Conservation (phyloP, 2,113 vertebrate genomes). For the Pluvianellus socialis region DNA sequence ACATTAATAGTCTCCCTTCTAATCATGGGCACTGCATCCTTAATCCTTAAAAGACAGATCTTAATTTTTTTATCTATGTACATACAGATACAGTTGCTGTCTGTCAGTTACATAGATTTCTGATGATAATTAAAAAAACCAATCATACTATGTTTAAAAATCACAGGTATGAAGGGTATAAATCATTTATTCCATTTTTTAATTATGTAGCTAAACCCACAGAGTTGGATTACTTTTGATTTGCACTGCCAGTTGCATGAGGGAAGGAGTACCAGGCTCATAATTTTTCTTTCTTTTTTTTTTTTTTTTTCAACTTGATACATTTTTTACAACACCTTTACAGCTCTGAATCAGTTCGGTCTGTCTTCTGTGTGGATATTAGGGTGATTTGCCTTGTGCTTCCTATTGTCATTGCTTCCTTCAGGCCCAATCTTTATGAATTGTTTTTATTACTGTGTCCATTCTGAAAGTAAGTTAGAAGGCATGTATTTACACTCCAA, state of each 20-base stretch:
- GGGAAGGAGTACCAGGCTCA: background rate
- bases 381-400: background rate
- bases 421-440: background rate
- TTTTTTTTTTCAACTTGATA: background rate
- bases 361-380: background rate
- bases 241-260: background rate
- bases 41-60: background rate
- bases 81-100: background rate
- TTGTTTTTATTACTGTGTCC: background rate
- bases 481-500: background rate
- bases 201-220: background rate
- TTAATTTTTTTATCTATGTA: background rate
- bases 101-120: background rate
- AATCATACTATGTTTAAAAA: background rate
- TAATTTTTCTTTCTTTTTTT: fast-evolving
- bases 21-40: background rate
- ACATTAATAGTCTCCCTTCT: background rate
- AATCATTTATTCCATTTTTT: background rate
- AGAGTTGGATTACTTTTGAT: background rate
- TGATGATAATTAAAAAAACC: background rate
- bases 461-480: background rate
- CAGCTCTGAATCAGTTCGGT: background rate
- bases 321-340: background rate
- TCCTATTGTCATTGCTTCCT: background rate
- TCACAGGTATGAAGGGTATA: background rate